phyloP scores from a whole-genome alignment of 2,888 invertebrate species.

The Salticus scenicus region DNA sequence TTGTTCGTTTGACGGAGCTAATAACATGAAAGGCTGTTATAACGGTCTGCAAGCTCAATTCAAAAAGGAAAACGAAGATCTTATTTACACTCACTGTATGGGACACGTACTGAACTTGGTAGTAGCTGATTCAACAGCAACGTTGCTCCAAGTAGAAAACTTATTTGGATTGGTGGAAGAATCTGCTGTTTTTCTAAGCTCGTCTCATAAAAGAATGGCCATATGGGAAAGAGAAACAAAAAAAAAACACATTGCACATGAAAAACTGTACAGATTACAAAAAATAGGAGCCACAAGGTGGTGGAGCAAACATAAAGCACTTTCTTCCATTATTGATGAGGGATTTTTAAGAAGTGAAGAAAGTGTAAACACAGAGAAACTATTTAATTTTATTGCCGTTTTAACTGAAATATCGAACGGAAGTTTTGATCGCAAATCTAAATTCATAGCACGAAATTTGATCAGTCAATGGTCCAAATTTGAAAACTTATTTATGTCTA shows the following conservation, averaged over 20 bases:
- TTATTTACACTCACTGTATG: conserved; percentile 13
- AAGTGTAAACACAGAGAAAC: too few species aligned
- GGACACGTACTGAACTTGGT: not conserved
- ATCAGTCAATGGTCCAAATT: conserved; percentile 17
- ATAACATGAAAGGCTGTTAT: conserved; percentile 6
- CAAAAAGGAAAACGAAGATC: conserved; percentile 8
- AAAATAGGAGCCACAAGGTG: conserved; percentile 1
- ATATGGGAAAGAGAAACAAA: conserved; percentile 3
- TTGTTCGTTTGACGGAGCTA: conserved; percentile 1
- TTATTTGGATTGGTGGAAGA: conserved; percentile 1
- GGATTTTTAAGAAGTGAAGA: not conserved
- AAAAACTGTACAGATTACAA: not conserved
- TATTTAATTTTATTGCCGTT: too few species aligned
- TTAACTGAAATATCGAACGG: too few species aligned
- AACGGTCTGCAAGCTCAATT: not conserved
- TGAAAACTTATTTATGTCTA: not conserved
- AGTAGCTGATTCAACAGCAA: conserved; percentile 10
- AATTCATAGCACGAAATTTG: not conserved
- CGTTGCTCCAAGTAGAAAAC: not conserved
- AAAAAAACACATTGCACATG: conserved; percentile 12
- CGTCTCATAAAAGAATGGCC: not conserved
- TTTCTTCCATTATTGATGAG: conserved; percentile 5
- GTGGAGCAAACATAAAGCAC: conserved; percentile 13
- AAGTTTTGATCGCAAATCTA: not conserved
- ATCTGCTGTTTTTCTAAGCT: conserved; percentile 13